phyloP scores from a whole-genome alignment of 2,888 invertebrate species.

The Boloria euphrosyne region DNA sequence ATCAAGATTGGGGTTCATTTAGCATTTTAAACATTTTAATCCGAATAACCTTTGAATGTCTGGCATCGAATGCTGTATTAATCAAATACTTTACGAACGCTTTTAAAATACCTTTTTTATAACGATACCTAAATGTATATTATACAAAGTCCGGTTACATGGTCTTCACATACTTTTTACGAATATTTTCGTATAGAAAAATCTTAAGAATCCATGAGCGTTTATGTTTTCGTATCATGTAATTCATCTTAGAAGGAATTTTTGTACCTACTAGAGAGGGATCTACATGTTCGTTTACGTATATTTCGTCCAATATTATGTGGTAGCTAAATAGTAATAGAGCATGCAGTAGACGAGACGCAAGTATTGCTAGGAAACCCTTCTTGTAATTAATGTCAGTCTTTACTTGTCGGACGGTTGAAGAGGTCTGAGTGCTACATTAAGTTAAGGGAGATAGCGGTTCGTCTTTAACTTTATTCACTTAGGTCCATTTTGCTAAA shows the following conservation, averaged over 20 bases:
- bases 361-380: slow-evolving; percentile 52
- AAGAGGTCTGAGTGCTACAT: slow-evolving; percentile 64
- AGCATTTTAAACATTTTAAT: slow-evolving; percentile 30
- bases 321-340: slow-evolving; percentile 39
- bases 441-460: slow-evolving; percentile 47
- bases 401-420: slow-evolving; percentile 58
- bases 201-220: slow-evolving; percentile 4
- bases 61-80: slow-evolving; percentile 31
- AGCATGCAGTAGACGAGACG: slow-evolving; percentile 54
- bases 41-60: slow-evolving; percentile 30
- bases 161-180: slow-evolving; percentile 10
- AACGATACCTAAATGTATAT: slow-evolving; percentile 37
- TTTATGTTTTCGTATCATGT: slow-evolving; percentile 1
- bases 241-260: slow-evolving; percentile 4
- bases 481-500: too few species aligned
- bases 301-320: slow-evolving; percentile 11
- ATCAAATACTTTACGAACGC: slow-evolving; percentile 42
- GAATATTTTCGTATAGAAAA: slow-evolving; percentile 6
- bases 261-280: slow-evolving; percentile 7
- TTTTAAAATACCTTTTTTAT: slow-evolving; percentile 40
- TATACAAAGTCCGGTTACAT: slow-evolving; percentile 35
- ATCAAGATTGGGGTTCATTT: slow-evolving; percentile 17
- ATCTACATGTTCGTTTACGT: slow-evolving; percentile 18
- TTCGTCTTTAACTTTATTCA: neutral
- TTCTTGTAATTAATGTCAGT: slow-evolving; percentile 58